Conservation (phyloP, 2,113 vertebrate species). For the Oryzias celebensis region DNA sequence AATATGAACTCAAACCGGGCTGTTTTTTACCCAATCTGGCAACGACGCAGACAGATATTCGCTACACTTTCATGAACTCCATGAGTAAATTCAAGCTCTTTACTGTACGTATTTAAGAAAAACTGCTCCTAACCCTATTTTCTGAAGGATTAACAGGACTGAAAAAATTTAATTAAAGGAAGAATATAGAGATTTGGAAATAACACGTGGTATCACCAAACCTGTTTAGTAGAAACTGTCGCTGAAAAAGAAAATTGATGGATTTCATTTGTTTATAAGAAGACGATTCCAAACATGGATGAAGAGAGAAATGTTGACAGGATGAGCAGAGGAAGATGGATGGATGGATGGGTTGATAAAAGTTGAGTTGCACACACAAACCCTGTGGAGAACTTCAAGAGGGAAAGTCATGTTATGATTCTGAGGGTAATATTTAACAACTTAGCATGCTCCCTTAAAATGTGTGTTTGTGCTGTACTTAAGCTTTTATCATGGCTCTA, state of each 20-base stretch:
- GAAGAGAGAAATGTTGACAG: no score
- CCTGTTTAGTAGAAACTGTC: neutral
- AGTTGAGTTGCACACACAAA: neutral
- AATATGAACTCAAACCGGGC: no score
- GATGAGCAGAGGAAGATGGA: neutral
- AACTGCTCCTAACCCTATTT: no score
- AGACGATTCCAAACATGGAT: no score
- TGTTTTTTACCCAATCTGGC: no score
- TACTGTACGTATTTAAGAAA: no score
- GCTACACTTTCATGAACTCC: no score
- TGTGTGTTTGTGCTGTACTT: neutral
- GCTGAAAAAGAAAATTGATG: neutral
- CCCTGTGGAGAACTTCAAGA: neutral
- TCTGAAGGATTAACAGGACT: no score
- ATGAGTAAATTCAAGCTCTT: no score
- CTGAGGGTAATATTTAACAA: neutral
- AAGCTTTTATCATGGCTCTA: neutral
- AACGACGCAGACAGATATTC: no score
- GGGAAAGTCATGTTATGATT: constrained; percentile 4
- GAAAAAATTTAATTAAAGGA: no score
- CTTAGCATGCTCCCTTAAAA: neutral
- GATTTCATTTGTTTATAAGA: neutral
- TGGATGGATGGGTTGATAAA: neutral
- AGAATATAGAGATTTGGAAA: no score
- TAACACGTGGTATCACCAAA: neutral